These are phyloP conservation scores for Zhuqinia jingwanae DNA, from an alignment of 2,888 invertebrate species.

Conservation along the genomic window DNA sequence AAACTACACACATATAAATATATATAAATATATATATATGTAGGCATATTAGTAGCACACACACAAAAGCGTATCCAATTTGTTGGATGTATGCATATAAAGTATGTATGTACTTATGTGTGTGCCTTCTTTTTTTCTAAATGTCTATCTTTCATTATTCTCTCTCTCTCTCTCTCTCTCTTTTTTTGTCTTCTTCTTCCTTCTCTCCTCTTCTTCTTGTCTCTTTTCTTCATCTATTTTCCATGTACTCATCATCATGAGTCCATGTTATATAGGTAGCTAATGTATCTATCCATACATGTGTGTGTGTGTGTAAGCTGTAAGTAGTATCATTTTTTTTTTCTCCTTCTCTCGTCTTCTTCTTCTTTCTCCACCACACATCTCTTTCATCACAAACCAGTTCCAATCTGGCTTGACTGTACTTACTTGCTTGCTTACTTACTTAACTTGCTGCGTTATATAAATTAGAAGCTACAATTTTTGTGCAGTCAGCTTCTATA, in stretches of 20 bases:
- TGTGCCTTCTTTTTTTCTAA: slow-evolving; percentile 29
- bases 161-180: slow-evolving; percentile 20
- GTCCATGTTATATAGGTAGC: too few species aligned
- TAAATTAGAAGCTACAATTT: slow-evolving; percentile 72
- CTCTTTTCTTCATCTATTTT: neutral
- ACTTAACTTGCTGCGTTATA: slow-evolving; percentile 38
- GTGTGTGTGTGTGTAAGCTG: neutral
- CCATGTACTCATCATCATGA: too few species aligned
- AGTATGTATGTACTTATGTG: slow-evolving; percentile 2
- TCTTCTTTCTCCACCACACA: too few species aligned
- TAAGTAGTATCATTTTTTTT: neutral
- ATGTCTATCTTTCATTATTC: slow-evolving; percentile 48
- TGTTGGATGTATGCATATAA: slow-evolving; percentile 8
- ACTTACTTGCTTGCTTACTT: neutral
- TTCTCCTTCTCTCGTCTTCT: slow-evolving; percentile 1
- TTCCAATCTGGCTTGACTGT: neutral
- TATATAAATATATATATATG: too few species aligned
- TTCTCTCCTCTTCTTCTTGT: slow-evolving; percentile 21
- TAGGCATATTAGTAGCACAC: neutral
- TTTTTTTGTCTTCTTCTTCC: slow-evolving; percentile 47
- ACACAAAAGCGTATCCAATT: slow-evolving; percentile 58
- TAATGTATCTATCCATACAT: neutral
- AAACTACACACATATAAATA: too few species aligned
- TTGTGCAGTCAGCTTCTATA: slow-evolving; percentile 74
- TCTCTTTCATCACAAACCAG: too few species aligned